Conservation (phyloP, 2,797 vertebrate genomes). For the Coranthus polyacanthus region DNA sequence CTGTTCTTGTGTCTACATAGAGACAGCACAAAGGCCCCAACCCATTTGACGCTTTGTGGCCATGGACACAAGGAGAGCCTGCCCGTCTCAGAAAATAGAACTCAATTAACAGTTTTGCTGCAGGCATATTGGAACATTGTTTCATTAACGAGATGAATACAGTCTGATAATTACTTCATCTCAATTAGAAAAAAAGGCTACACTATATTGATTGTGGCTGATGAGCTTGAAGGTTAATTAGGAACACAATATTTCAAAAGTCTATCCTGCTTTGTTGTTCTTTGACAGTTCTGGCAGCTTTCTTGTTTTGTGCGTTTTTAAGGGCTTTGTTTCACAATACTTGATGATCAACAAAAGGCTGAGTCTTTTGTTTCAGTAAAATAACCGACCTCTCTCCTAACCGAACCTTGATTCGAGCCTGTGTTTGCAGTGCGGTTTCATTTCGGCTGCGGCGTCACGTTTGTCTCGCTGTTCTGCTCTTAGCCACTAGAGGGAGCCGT, state of each 20-base stretch:
- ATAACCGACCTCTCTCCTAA: neutral
- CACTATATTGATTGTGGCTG: slow-evolving; percentile 84
- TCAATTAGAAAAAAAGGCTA: slow-evolving; percentile 80
- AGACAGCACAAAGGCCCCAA: slow-evolving; percentile 67
- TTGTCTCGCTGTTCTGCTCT: neutral
- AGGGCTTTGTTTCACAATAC: slow-evolving; percentile 14
- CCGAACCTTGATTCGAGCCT: slow-evolving; percentile 22
- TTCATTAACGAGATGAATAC: slow-evolving; percentile 86
- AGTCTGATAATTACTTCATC: slow-evolving; percentile 86
- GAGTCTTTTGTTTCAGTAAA: slow-evolving; percentile 18
- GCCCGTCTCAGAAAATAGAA: slow-evolving; percentile 81
- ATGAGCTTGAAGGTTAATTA: slow-evolving; percentile 88
- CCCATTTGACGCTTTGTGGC: slow-evolving; percentile 70
- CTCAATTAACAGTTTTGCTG: slow-evolving; percentile 85
- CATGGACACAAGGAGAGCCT: slow-evolving; percentile 75
- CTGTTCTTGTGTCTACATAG: slow-evolving; percentile 66
- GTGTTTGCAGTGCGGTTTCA: neutral
- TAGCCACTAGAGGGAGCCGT: slow-evolving; percentile 79
- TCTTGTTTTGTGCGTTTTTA: slow-evolving; percentile 28
- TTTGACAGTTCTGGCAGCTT: slow-evolving; percentile 36
- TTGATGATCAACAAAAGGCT: slow-evolving; percentile 16
- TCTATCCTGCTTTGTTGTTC: slow-evolving; percentile 54
- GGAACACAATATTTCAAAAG: slow-evolving; percentile 76
- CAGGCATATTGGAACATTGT: slow-evolving; percentile 83
- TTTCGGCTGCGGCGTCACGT: neutral